Evolutionary conservation across 1,140 invertebrate species (phyloP).

Genomic region (Caenorhabditis briggsae): DNA sequence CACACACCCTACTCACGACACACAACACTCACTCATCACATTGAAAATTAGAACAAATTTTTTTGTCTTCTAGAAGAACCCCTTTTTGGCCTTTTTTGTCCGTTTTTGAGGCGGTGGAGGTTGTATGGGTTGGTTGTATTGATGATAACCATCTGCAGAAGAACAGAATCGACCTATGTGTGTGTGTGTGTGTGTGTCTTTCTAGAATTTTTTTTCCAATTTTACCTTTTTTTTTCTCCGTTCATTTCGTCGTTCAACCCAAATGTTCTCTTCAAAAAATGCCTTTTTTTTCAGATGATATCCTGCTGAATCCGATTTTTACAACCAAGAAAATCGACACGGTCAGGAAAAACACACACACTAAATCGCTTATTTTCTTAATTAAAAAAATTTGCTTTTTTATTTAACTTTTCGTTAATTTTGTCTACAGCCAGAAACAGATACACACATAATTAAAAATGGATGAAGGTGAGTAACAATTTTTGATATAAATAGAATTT

Average conservation of each 20-base stretch:
- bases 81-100: background rate
- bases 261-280: background rate
- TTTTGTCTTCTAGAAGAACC: slow-evolving; percentile 1
- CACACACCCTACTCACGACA: background rate
- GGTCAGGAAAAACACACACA: too few species aligned
- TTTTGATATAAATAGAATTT: too few species aligned
- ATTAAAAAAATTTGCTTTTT: background rate
- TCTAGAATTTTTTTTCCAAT: background rate
- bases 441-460: background rate
- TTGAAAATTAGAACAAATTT: slow-evolving; percentile 21
- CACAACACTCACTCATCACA: slow-evolving; percentile 29
- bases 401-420: background rate
- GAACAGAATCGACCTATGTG: too few species aligned
- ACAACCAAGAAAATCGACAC: too few species aligned
- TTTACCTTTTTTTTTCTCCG: background rate
- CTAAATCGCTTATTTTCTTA: background rate
- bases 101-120: too few species aligned
- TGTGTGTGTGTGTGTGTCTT: too few species aligned
- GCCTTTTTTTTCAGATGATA: slow-evolving; percentile 25
- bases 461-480: slow-evolving; percentile 17
- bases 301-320: slow-evolving; percentile 7
- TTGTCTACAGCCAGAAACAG: background rate
- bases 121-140: background rate
- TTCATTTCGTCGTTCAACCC: background rate
- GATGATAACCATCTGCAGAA: slow-evolving; percentile 33